Evolutionary conservation across 2,113 vertebrate species (phyloP), one percentile per base, ranked within the genome.

Genomic region (Cyprinodon brontotheroides): DNA sequence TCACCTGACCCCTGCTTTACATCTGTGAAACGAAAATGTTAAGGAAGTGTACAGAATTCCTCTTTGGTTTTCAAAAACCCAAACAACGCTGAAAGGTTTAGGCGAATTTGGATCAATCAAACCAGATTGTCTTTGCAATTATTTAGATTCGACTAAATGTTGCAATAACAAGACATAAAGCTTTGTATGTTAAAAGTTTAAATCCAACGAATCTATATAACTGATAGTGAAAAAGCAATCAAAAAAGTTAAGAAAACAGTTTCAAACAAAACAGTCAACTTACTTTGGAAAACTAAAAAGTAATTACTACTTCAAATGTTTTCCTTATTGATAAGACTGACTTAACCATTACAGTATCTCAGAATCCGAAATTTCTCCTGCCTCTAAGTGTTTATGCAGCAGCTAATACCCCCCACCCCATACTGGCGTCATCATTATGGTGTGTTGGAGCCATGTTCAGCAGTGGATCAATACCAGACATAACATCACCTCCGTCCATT

Each of bases 381-480:
- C 59, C 22, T 45, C 6, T 20, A 80, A 76, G 68, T 78, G 79
- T 83, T 87, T 78, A 72, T 37, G 50, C 38, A 61, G 68, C 80
- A 20, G 68, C 74, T 47, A 38, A 70, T 67, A 66, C 60, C 10
- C 41, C n/a, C 45, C 1, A 4, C 50, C 39, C 39, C 22, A 61
- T 70, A 82, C 81, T 85, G 82, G 86, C 83, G 64, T 90, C 86
- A 91, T 79, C 75, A 10, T 84, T 70, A 83, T 79, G 60, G 79
- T 74, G 86, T 89, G 87, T 89, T 88, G 88, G 90, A 90, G 89
- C 88, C 87, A 79, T 84, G 90, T 83, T 85, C 85, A 87, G 77
- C 43, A 80, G 77, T 40, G 17, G 91, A 93, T 92, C 92, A 87
- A 92, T 92, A 91, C 81, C 85, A 91, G 89, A 91, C 91, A 91